A percentile compares a stretch with the other conserved stretches of the same genome.
These are phyloP conservation scores for Drosophila rhopaloa DNA, from an alignment of 1,140 invertebrate species.

Conservation along the genomic window DNA sequence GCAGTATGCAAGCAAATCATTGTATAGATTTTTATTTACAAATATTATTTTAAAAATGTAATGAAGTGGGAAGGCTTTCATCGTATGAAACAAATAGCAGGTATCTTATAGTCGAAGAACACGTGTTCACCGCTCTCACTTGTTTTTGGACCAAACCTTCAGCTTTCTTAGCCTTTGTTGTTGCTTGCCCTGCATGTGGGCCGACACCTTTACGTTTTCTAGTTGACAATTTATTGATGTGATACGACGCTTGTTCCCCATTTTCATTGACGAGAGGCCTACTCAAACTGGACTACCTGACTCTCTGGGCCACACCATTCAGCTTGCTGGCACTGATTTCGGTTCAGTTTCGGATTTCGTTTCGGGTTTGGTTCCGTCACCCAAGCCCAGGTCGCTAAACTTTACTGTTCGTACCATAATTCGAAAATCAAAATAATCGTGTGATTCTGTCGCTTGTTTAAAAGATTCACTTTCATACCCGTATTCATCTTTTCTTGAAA, in stretches of 20 bases:
- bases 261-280: conserved; percentile 4
- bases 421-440: background rate
- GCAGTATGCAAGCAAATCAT: no score
- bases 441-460: background rate
- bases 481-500: background rate
- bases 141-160: background rate
- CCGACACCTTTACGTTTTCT: background rate
- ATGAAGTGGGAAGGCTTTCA: no score
- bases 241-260: background rate
- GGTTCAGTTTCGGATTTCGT: background rate
- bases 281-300: conserved; percentile 2
- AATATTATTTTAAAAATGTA: no score
- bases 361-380: background rate
- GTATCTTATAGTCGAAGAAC: background rate
- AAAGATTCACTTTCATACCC: background rate
- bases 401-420: background rate
- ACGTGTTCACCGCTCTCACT: background rate
- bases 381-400: no score
- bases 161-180: conserved; percentile 1
- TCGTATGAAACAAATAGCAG: background rate
- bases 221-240: conserved; percentile 11
- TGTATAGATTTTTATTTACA: no score
- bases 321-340: background rate
- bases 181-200: conserved; percentile 5
- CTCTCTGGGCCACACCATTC: background rate